Percentiles rank a stretch among this genome's conserved stretches.
Conservation (phyloP, 2,113 vertebrate genomes). For the Peucedramus taeniatus region DNA sequence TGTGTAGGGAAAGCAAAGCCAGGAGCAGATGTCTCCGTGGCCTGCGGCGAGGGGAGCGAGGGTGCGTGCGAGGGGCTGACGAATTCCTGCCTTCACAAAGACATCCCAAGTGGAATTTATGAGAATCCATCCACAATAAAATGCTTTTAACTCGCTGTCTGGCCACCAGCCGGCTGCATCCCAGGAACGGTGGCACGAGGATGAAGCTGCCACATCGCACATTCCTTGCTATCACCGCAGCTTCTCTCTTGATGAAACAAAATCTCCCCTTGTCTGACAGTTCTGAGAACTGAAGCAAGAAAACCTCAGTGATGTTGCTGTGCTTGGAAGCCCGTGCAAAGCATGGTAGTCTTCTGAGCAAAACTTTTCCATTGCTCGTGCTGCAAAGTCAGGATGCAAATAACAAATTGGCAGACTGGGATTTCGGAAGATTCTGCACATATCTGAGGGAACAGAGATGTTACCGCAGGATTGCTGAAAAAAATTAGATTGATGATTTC, state of each 20-base stretch:
- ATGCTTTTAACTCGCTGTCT: not conserved
- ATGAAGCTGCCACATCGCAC: not conserved
- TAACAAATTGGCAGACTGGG: not conserved
- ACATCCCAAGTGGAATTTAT: conserved; percentile 6
- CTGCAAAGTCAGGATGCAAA: not conserved
- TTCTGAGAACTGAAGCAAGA: not conserved
- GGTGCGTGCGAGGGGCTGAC: not conserved
- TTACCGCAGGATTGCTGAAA: not conserved
- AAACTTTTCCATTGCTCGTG: not conserved
- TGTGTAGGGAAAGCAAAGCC: not conserved
- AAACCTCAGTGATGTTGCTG: not conserved
- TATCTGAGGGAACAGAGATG: not conserved
- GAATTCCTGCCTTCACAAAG: conserved; percentile 10
- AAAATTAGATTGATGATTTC: not conserved
- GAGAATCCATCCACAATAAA: not conserved
- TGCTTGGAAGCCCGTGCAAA: not conserved
- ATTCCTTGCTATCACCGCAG: conserved; percentile 30
- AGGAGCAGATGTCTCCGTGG: conserved; percentile 35
- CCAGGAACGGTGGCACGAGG: not conserved
- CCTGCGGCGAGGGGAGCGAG: not conserved
- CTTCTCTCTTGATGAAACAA: not conserved
- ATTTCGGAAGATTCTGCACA: not conserved
- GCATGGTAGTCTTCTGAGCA: not conserved
- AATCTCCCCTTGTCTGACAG: not conserved
- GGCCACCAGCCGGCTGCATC: not conserved